phyloP scores from a whole-genome alignment of 2,113 vertebrate genomes.

The Ellobius talpinus region DNA sequence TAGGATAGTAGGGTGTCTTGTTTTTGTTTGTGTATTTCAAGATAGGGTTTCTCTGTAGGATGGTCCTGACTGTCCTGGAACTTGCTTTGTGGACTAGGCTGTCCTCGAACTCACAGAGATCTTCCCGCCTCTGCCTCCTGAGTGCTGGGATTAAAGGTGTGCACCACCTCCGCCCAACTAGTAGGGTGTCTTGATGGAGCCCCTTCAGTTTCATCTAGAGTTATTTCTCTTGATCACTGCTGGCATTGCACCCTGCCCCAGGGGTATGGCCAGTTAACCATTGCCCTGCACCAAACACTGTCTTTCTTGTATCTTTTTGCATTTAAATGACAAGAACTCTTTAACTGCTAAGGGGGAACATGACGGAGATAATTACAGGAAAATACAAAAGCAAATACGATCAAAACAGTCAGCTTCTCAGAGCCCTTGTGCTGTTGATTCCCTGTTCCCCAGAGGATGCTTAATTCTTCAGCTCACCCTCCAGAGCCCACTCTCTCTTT shows the following conservation, averaged over 20 bases:
- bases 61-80: no score
- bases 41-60: no score
- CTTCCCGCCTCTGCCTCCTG: no score
- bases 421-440: background rate
- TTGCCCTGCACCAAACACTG: background rate
- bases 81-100: no score
- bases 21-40: no score
- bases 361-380: constrained; percentile 37
- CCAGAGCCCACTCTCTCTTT: background rate
- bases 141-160: no score
- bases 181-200: accelerated
- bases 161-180: no score
- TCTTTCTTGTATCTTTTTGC: background rate
- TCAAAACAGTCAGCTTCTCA: background rate
- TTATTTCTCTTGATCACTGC: background rate
- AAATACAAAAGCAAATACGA: background rate
- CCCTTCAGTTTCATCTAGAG: background rate
- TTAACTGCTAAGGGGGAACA: background rate
- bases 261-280: background rate
- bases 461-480: background rate
- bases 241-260: background rate
- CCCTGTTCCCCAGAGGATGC: background rate
- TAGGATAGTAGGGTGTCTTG: background rate
- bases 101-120: no score
- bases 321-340: constrained; percentile 27